Base-by-base conservation (phyloP, 2,113 vertebrate genomes). In the Anolis sagrei region DNA sequence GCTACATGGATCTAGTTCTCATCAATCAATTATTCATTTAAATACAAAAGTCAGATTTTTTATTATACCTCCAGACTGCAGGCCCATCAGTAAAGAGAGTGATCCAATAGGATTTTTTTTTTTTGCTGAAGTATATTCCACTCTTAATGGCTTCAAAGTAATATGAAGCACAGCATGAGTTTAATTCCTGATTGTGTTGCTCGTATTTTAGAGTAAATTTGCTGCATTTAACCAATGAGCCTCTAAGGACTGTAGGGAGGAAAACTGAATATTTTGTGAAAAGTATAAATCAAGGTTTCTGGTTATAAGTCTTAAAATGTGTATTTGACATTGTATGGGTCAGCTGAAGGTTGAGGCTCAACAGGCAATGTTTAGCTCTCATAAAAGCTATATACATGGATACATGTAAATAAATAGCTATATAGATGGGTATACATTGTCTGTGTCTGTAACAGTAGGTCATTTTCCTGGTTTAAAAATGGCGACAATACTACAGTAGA, bases 231-330 rank as follows among this genome's bases (percentile, higher is more conserved):
- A 61, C 2, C 85, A 68, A 70, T 58, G 74, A 25, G 14, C 39
- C 79, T 86, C 78, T 48, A 79, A 86, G 88, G 1, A 69, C 19
- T 39, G 4, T 34, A 51, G 89, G 70, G 13, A 90, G 0, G 62
- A 13, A 84, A 89, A 89, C 86, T 76, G 54, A 81, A 62, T 1
- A 0, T 64, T 1, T 81, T 77, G 49, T 36, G 9, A 88, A 93
- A 75, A 1, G 82, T 87, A 90, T 11, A 66, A 88, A 87, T 0
- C 87, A 84, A 83, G 27, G 0, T 74, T 86, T 81, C 19, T 80
- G 34, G 68, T 79, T 81, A 73, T 32, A 58, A 83, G 1, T 0
- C 61, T 93, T 91, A 66, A 44, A 84, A 86, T 76, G n/a, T 70
- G 27, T 66, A 13, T 5, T 32, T 89, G 7, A 32, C 64, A 36